A percentile compares a stretch with the other conserved stretches of the same genome.
These are phyloP conservation scores for Corticium candelabrum DNA, from an alignment of 37 sponge, comb jelly and placozoan species.

Conservation along the genomic window DNA sequence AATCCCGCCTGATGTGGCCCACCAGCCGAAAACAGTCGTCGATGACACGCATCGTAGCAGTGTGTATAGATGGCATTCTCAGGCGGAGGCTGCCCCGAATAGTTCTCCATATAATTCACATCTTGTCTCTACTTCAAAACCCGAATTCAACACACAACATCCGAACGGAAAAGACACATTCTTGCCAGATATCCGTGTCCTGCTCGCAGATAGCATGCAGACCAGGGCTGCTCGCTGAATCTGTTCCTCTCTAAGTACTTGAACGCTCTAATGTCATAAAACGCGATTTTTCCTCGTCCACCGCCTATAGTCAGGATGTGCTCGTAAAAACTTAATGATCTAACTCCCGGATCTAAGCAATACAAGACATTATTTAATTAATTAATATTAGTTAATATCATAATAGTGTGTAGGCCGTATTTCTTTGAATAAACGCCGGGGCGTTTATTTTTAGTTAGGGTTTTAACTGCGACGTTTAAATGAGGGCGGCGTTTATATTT, in stretches of 20 bases:
- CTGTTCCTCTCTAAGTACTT: slow-evolving; percentile 24
- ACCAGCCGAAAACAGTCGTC: slow-evolving; percentile 75
- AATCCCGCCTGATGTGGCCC: slow-evolving; percentile 85
- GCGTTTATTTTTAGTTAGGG: no score
- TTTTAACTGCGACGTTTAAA: no score
- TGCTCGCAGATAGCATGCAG: slow-evolving; percentile 7
- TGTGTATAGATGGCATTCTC: slow-evolving; percentile 89
- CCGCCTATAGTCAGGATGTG: slow-evolving; percentile 68
- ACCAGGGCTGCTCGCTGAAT: no score
- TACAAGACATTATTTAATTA: no score
- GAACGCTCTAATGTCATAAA: slow-evolving; percentile 60
- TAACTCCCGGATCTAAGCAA: slow-evolving; percentile 45
- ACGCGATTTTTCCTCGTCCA: slow-evolving; percentile 73
- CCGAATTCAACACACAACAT: not conserved
- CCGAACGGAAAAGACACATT: no score
- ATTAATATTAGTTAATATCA: no score
- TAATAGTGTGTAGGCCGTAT: not conserved
- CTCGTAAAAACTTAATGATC: slow-evolving; percentile 70
- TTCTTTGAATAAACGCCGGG: no score
- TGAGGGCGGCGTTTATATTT: no score
- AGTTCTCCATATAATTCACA: slow-evolving; percentile 57
- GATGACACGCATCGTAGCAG: slow-evolving; percentile 67
- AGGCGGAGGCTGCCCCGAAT: slow-evolving; percentile 46
- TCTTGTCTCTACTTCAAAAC: slow-evolving; percentile 46
- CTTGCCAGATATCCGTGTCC: slow-evolving; percentile 52